These are phyloP conservation scores for Typhlomys cinereus DNA, from an alignment of 2,113 vertebrate genomes.

Conservation along the genomic window DNA sequence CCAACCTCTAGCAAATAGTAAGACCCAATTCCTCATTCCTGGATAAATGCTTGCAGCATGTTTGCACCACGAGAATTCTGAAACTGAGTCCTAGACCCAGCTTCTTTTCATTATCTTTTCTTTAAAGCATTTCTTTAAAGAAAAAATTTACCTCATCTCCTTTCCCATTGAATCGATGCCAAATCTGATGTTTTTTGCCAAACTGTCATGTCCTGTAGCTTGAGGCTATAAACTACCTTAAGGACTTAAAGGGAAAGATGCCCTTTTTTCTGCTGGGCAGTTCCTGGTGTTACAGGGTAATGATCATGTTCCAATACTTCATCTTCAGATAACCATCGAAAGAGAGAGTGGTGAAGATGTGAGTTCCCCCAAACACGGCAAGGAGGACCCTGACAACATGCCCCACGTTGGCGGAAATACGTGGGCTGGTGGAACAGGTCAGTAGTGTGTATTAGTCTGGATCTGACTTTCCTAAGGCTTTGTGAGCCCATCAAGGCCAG, in stretches of 20 bases:
- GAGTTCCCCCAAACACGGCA: slow-evolving; percentile 94
- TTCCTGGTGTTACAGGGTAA: neutral
- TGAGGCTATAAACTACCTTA: neutral
- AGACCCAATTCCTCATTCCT: neutral
- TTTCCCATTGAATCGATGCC: neutral
- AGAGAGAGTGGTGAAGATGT: slow-evolving; percentile 95
- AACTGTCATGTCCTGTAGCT: neutral
- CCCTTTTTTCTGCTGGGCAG: neutral
- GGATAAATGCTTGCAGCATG: neutral
- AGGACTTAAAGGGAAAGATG: neutral
- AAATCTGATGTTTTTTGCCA: slow-evolving; percentile 21
- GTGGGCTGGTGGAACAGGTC: slow-evolving; percentile 98
- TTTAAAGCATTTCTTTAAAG: neutral
- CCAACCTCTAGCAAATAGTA: neutral
- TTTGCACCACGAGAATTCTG: neutral
- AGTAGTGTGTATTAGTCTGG: neutral
- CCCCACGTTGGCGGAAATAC: slow-evolving; percentile 96
- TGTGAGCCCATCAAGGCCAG: neutral
- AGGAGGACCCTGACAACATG: slow-evolving; percentile 90
- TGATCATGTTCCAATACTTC: slow-evolving; percentile 45
- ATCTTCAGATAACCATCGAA: slow-evolving; percentile 92
- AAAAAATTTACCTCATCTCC: slow-evolving; percentile 12
- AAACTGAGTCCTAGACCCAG: neutral
- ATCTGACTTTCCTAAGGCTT: neutral
- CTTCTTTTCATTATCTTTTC: neutral